Conservation (phyloP, 2,888 invertebrate genomes). For the Ellobium chinense region DNA sequence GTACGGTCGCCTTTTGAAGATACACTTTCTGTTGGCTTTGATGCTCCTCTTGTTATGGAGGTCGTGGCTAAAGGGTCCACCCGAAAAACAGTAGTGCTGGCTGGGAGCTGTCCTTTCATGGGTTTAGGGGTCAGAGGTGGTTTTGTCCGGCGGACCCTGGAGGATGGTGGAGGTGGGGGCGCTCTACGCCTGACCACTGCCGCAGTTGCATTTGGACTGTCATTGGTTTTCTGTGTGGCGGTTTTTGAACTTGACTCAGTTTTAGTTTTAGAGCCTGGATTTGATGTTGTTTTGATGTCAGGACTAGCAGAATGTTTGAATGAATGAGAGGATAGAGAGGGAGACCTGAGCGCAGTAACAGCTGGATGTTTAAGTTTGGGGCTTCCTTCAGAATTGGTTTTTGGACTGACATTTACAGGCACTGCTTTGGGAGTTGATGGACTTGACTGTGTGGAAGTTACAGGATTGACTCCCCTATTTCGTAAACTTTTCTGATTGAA, state of each 20-base stretch:
- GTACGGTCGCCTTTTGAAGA: not conserved
- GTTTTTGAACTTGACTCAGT: not conserved
- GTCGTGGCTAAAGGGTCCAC: slow-evolving; percentile 4
- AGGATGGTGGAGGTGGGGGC: not conserved
- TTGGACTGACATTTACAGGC: not conserved
- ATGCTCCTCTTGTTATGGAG: not conserved
- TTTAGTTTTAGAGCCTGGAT: not conserved
- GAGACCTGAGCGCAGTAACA: not conserved
- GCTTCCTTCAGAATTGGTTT: slow-evolving; percentile 8
- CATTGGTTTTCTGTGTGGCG: not conserved
- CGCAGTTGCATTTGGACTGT: not conserved
- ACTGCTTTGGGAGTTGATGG: not conserved
- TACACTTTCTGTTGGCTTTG: not conserved
- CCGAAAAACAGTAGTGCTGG: slow-evolving; percentile 16
- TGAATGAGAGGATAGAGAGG: not conserved
- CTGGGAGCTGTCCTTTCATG: not conserved
- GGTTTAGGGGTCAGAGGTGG: not conserved
- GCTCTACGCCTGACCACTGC: slow-evolving; percentile 25
- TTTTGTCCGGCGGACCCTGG: not conserved
- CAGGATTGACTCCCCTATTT: slow-evolving; percentile 27
- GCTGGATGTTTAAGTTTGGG: not conserved
- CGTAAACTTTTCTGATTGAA: slow-evolving; percentile 37
- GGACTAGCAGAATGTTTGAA: not conserved
- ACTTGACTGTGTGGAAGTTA: not conserved
- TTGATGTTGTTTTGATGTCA: too few species aligned